These are phyloP conservation scores for Orycteropus afer DNA, from an alignment of 2,113 vertebrate genomes.

Conservation along the genomic window DNA sequence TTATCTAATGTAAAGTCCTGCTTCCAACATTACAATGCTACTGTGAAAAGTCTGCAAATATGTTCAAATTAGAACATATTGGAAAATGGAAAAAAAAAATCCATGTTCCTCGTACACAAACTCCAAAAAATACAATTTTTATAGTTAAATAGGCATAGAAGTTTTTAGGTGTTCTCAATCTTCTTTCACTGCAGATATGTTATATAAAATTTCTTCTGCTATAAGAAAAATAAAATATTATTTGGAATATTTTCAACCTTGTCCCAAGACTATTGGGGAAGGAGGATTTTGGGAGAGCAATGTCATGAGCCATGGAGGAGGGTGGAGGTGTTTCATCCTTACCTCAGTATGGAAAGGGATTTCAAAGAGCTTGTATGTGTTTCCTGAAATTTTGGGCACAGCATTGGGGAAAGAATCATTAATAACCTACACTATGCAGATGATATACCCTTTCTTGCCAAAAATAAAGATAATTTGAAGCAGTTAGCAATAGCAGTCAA, in stretches of 20 bases:
- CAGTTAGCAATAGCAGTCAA: too few relatives aligned
- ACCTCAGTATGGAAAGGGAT: neutral
- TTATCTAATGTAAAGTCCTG: too few relatives aligned
- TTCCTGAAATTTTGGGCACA: neutral
- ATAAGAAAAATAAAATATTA: neutral
- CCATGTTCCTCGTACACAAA: neutral
- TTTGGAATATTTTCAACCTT: too few relatives aligned
- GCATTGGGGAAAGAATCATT: too few relatives aligned
- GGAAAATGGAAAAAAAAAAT: neutral
- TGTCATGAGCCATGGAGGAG: neutral
- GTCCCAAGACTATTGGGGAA: neutral
- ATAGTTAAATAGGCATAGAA: too few relatives aligned
- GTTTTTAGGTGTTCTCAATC: neutral
- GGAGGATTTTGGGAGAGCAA: neutral
- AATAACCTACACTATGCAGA: too few relatives aligned
- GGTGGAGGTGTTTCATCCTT: neutral
- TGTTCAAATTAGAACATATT: neutral
- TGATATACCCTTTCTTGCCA: too few relatives aligned
- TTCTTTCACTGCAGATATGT: too few relatives aligned
- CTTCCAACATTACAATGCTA: neutral
- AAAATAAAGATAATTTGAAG: too few relatives aligned
- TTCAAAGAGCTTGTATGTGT: neutral
- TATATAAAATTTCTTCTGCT: neutral
- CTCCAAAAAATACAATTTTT: neutral
- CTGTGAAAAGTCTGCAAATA: neutral